Evolutionary conservation across 2,113 vertebrate genomes (phyloP).

Genomic region (Pogona vitticeps): DNA sequence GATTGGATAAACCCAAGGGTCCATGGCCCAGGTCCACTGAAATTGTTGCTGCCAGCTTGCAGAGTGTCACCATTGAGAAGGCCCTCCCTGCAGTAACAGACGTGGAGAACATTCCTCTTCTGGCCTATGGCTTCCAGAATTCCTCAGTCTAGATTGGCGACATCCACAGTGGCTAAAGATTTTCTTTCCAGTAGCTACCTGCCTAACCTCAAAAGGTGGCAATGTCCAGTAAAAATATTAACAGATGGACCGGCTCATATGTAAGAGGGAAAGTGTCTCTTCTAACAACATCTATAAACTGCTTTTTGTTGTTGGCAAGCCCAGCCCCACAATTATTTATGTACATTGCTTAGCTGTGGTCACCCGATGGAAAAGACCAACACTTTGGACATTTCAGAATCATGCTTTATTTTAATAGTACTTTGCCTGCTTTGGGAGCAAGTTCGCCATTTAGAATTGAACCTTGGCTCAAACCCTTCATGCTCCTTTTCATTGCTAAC

Average conservation of each 20-base stretch:
- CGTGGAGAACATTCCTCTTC: too few relatives aligned
- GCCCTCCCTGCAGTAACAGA: too few relatives aligned
- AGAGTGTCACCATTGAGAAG: neutral
- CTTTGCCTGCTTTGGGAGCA: neutral
- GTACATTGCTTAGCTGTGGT: neutral
- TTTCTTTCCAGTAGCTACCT: too few relatives aligned
- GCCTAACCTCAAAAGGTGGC: neutral
- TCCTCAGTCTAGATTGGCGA: too few relatives aligned
- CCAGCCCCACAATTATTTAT: neutral
- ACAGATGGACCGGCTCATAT: neutral
- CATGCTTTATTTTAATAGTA: too few relatives aligned
- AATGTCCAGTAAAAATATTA: neutral
- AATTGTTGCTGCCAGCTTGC: neutral
- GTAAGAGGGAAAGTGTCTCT: neutral
- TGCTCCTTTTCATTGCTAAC: neutral
- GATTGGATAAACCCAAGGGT: too few relatives aligned
- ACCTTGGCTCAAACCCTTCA: neutral
- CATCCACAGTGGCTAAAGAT: too few relatives aligned
- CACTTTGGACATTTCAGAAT: neutral
- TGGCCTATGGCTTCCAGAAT: too few relatives aligned
- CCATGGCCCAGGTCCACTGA: too few relatives aligned
- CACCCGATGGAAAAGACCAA: neutral
- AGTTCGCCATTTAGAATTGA: neutral
- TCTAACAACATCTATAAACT: neutral
- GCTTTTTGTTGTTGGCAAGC: neutral